Evolutionary conservation across 2,888 invertebrate species (phyloP).

Genomic region (Sinohyriopsis cumingii): DNA sequence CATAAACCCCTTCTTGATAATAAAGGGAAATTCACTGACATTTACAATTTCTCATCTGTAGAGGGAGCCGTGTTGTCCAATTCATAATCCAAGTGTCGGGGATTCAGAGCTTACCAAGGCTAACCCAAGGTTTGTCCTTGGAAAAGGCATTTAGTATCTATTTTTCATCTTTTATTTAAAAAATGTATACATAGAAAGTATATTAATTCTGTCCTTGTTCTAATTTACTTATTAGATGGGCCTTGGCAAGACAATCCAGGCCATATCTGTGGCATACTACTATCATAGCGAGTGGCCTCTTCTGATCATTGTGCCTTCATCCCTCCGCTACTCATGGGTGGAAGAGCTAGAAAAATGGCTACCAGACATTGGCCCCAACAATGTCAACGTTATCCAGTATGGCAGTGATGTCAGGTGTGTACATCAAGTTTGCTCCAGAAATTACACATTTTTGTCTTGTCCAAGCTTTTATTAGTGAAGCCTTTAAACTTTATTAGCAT

Average conservation of each 20-base stretch:
- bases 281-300: conserved; percentile 68
- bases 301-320: conserved; percentile 67
- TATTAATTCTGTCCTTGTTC: neutral
- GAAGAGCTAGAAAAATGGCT: conserved; percentile 70
- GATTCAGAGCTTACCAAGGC: too few species aligned
- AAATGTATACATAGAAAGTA: too few species aligned
- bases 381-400: conserved; percentile 64
- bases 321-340: conserved; percentile 66
- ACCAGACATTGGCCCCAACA: conserved; percentile 63
- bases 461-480: neutral
- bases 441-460: neutral
- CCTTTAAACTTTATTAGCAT: neutral
- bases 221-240: conserved; percentile 69
- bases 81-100: too few species aligned
- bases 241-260: conserved; percentile 72
- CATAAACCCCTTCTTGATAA: too few species aligned
- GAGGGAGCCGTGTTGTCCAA: too few species aligned
- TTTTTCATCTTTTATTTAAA: too few species aligned
- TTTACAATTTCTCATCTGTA: too few species aligned
- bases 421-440: neutral
- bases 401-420: conserved; percentile 62
- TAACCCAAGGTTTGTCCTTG: too few species aligned
- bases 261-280: conserved; percentile 64
- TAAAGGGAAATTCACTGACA: too few species aligned
- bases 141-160: too few species aligned